Conservation (phyloP, 2,113 vertebrate species). For the Lepus timidus region DNA sequence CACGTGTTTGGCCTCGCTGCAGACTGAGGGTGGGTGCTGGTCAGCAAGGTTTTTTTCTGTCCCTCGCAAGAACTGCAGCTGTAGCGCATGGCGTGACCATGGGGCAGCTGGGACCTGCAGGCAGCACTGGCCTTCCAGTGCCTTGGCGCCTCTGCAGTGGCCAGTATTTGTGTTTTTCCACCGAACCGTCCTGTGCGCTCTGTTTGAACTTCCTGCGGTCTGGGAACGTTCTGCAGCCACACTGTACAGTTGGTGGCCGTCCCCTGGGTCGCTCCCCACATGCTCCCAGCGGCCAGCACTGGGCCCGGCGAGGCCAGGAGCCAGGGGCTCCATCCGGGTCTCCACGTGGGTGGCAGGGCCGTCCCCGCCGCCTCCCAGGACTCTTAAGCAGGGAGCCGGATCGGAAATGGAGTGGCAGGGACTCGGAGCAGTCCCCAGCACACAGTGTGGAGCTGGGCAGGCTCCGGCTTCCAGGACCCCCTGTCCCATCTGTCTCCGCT, state of each 20-base stretch:
- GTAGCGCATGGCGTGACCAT: rapidly evolving
- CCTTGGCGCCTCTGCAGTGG: too few relatives aligned
- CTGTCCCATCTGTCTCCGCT: not conserved
- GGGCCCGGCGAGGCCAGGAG: too few relatives aligned
- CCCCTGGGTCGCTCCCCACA: too few relatives aligned
- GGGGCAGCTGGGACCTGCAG: not conserved
- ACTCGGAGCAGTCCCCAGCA: rapidly evolving
- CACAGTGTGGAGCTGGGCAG: too few relatives aligned
- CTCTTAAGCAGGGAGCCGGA: too few relatives aligned
- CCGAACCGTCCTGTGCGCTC: not conserved
- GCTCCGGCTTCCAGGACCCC: not conserved
- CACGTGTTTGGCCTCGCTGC: not conserved
- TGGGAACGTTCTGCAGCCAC: not conserved
- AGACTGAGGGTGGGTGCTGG: not conserved
- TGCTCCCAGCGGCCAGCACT: too few relatives aligned
- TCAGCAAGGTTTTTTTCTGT: not conserved
- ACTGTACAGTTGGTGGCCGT: not conserved
- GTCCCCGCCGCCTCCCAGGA: too few relatives aligned
- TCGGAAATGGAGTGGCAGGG: too few relatives aligned
- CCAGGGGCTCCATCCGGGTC: too few relatives aligned
- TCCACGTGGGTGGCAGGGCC: too few relatives aligned
- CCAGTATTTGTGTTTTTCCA: not conserved
- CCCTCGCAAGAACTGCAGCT: not conserved
- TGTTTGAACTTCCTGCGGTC: rapidly evolving
- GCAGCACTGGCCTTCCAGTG: too few relatives aligned